These are phyloP conservation scores for Passerina amoena DNA, from an alignment of 2,113 vertebrate species.

Conservation along the genomic window DNA sequence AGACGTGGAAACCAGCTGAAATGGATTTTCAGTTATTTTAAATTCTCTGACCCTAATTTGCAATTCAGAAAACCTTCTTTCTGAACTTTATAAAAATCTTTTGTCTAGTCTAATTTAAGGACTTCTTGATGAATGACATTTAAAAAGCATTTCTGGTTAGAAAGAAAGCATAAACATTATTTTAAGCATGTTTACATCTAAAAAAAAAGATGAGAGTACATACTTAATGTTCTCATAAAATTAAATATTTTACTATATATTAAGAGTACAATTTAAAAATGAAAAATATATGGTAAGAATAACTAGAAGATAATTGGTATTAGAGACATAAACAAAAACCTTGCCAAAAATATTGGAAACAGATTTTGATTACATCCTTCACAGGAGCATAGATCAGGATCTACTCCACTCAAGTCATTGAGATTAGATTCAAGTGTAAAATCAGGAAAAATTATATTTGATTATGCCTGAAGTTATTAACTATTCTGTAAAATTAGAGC, in stretches of 20 bases:
- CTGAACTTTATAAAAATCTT: fast-evolving
- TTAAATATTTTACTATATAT: background rate
- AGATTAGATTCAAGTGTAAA: background rate
- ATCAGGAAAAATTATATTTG: constrained; percentile 11
- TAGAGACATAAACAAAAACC: background rate
- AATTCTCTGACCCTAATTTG: background rate
- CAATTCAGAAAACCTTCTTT: background rate
- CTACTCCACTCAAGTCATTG: background rate
- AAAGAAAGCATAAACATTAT: background rate
- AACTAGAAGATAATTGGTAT: background rate
- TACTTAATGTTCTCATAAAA: background rate
- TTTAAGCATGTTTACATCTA: background rate
- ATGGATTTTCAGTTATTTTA: background rate
- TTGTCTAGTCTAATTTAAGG: background rate
- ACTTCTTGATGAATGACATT: background rate
- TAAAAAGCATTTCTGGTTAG: background rate
- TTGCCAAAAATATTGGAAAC: background rate
- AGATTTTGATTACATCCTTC: background rate
- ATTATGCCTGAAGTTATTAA: background rate
- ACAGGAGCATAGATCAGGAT: background rate
- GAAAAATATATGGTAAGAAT: background rate
- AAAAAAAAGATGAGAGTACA: background rate
- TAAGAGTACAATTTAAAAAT: background rate
- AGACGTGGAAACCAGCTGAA: background rate
- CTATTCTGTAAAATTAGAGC: background rate